These are phyloP conservation scores for Alviniconcha marisindica DNA, from an alignment of 1,140 invertebrate species.

Conservation along the genomic window DNA sequence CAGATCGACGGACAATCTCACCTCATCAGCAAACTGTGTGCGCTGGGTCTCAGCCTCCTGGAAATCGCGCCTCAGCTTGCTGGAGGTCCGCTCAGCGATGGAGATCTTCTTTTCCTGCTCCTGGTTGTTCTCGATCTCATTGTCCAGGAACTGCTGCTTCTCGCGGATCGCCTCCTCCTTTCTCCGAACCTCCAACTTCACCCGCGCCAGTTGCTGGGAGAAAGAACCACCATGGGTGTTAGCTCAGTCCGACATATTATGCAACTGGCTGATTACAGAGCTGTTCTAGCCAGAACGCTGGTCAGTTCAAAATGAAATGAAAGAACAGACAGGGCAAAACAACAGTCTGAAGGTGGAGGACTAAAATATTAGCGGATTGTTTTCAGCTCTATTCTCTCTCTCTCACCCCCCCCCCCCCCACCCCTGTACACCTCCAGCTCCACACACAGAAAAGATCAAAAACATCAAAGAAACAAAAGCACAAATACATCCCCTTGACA, in stretches of 20 bases:
- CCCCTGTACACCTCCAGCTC: no score
- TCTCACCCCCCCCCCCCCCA: no score
- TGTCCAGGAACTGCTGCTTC: slow-evolving; percentile 73
- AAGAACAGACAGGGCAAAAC: no score
- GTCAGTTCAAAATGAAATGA: no score
- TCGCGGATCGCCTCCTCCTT: slow-evolving; percentile 71
- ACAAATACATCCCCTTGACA: no score
- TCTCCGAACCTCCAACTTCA: slow-evolving; percentile 69
- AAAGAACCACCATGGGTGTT: background rate
- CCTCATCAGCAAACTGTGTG: slow-evolving; percentile 73
- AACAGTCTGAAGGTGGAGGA: no score
- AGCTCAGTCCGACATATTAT: background rate
- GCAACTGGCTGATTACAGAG: background rate
- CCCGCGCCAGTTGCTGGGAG: slow-evolving; percentile 69
- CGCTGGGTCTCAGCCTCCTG: slow-evolving; percentile 69
- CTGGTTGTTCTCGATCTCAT: slow-evolving; percentile 73
- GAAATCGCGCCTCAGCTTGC: slow-evolving; percentile 65
- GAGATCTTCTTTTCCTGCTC: slow-evolving; percentile 74
- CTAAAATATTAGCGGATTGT: no score
- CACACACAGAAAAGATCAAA: no score
- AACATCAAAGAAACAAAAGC: no score
- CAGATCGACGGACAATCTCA: no score
- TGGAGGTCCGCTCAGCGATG: slow-evolving; percentile 68
- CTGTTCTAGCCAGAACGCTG: background rate
- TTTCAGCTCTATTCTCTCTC: no score